Conservation (phyloP, 1,140 invertebrate species). For the Psix sp. region DNA sequence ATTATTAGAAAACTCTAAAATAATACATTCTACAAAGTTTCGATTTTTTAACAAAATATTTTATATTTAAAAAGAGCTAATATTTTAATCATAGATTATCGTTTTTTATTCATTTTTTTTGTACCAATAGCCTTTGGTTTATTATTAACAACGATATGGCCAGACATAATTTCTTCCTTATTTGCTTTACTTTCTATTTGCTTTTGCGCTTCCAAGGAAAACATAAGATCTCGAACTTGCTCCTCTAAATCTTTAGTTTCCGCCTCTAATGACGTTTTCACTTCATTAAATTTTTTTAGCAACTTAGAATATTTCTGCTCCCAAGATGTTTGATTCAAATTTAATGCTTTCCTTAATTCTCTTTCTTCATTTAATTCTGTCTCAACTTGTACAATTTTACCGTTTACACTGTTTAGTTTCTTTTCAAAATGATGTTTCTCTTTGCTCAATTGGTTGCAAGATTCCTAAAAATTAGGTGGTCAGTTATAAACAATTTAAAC, state of each 20-base stretch:
- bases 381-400: slow-evolving; percentile 80
- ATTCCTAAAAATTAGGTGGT: slow-evolving; percentile 25
- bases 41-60: too few species aligned
- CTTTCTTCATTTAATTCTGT: slow-evolving; percentile 87
- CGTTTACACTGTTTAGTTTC: slow-evolving; percentile 70
- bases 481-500: slow-evolving; percentile 4
- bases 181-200: slow-evolving; percentile 80
- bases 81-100: too few species aligned
- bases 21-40: too few species aligned
- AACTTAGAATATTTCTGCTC: slow-evolving; percentile 82
- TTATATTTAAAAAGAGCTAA: too few species aligned
- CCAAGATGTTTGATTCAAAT: slow-evolving; percentile 87
- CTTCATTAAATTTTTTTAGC: slow-evolving; percentile 80
- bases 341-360: slow-evolving; percentile 85
- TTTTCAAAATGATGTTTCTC: slow-evolving; percentile 34
- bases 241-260: slow-evolving; percentile 91
- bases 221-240: slow-evolving; percentile 96
- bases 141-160: slow-evolving; percentile 81
- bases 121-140: slow-evolving; percentile 55
- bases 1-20: not conserved
- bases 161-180: slow-evolving; percentile 83
- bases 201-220: slow-evolving; percentile 93
- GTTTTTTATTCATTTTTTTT: slow-evolving; percentile 48
- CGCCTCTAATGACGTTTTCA: slow-evolving; percentile 79
- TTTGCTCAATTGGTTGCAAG: slow-evolving; percentile 24